Conservation (phyloP, 2,797 vertebrate species). For the Enteromius thamalakanensis region DNA sequence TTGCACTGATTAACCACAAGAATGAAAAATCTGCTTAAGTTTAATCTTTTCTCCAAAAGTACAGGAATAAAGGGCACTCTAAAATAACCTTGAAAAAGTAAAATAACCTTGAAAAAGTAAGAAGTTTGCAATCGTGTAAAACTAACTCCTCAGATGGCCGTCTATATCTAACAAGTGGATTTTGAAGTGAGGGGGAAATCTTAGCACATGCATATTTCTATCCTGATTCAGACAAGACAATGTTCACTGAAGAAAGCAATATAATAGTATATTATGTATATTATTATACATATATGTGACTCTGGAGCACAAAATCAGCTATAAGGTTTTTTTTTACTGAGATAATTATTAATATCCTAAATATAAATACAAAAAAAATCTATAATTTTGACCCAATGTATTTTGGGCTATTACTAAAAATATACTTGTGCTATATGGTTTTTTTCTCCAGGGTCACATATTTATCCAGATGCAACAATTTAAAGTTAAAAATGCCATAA, state of each 20-base stretch:
- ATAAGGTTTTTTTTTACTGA: too few relatives aligned
- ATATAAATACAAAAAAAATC: too few relatives aligned
- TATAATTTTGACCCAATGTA: too few relatives aligned
- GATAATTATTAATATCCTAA: too few relatives aligned
- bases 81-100: constrained; percentile 26
- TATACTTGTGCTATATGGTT: too few relatives aligned
- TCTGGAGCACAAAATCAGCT: too few relatives aligned
- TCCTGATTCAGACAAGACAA: too few relatives aligned
- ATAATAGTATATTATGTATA: neutral
- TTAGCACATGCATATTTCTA: neutral
- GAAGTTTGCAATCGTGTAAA: constrained; percentile 31
- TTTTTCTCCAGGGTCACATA: neutral
- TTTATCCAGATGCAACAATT: neutral
- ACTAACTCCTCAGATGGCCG: constrained; percentile 15
- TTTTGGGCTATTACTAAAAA: too few relatives aligned
- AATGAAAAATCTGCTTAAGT: constrained; percentile 16
- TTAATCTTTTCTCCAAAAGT: constrained; percentile 7
- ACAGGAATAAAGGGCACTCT: neutral
- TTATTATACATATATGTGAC: too few relatives aligned
- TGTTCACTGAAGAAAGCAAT: neutral
- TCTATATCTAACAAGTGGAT: constrained; percentile 38
- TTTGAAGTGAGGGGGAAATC: constrained; percentile 34
- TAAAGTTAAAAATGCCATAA: neutral
- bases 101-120: too few relatives aligned
- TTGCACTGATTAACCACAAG: neutral